phyloP scores from a whole-genome alignment of 2,113 vertebrate genomes.

The Formicarius rufipectus region DNA sequence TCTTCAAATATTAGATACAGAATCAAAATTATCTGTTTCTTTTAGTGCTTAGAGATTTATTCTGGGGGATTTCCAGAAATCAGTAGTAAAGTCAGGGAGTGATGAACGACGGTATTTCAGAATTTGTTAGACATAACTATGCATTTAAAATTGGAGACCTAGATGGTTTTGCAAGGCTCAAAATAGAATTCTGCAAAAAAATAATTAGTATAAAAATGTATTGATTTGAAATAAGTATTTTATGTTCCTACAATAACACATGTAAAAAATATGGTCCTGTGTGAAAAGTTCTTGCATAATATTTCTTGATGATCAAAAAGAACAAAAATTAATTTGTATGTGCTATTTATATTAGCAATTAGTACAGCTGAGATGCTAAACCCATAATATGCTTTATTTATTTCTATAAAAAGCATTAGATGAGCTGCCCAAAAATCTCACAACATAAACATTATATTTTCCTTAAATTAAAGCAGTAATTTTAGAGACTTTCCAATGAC shows the following conservation, averaged over 20 bases:
- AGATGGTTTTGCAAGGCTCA: neutral
- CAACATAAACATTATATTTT: neutral
- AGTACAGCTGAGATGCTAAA: neutral
- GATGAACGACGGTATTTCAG: neutral
- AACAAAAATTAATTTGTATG: neutral
- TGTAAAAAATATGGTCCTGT: neutral
- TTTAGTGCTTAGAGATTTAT: neutral
- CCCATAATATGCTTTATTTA: neutral
- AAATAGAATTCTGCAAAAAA: slow-evolving; percentile 4
- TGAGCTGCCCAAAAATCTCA: neutral
- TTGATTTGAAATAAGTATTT: slow-evolving; percentile 8
- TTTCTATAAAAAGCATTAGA: neutral
- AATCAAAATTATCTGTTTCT: neutral
- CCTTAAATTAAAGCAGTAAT: neutral
- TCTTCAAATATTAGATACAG: neutral
- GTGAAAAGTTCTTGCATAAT: neutral
- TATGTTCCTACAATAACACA: neutral
- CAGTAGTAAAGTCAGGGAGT: neutral
- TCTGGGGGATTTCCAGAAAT: slow-evolving; percentile 11
- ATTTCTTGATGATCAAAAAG: neutral
- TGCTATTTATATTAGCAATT: slow-evolving; percentile 4
- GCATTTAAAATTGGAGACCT: neutral
- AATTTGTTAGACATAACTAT: neutral
- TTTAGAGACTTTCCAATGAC: neutral
- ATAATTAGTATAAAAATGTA: neutral